A percentile compares a stretch with the other conserved stretches of the same genome.
Evolutionary conservation across 2,888 invertebrate species (phyloP).

Genomic region (Drosophila kuntzei): DNA sequence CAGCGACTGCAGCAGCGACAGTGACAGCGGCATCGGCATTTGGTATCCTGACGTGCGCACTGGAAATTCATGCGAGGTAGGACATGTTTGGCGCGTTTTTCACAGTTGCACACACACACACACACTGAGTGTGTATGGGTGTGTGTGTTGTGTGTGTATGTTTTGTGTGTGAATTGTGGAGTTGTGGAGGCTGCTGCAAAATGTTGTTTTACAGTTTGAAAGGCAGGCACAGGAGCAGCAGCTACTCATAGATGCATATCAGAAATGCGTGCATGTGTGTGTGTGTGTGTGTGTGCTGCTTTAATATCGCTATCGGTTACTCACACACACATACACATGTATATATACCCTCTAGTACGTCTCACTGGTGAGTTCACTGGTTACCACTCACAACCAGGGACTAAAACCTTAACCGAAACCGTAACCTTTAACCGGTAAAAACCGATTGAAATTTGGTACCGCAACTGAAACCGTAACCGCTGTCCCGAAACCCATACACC

Average conservation of each 20-base stretch:
- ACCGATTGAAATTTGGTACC: too few species aligned
- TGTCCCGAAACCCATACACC: too few species aligned
- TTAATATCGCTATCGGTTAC: slow-evolving; percentile 42
- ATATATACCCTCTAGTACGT: too few species aligned
- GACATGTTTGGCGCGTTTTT: slow-evolving; percentile 84
- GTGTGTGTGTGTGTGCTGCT: slow-evolving; percentile 25
- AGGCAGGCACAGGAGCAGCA: slow-evolving; percentile 55
- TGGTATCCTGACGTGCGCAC: slow-evolving; percentile 77
- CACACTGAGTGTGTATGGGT: background rate
- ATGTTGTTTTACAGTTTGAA: slow-evolving; percentile 63
- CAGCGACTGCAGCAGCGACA: slow-evolving; percentile 5
- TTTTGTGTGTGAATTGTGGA: slow-evolving; percentile 20
- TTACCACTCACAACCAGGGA: too few species aligned
- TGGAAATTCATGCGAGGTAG: slow-evolving; percentile 82
- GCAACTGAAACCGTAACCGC: too few species aligned
- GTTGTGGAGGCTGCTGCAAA: slow-evolving; percentile 45
- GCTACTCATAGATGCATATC: slow-evolving; percentile 27
- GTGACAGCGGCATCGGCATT: slow-evolving; percentile 42
- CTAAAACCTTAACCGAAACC: too few species aligned
- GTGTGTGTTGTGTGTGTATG: slow-evolving; percentile 14
- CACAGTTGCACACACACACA: slow-evolving; percentile 45
- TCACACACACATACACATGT: slow-evolving; percentile 14
- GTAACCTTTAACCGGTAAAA: too few species aligned
- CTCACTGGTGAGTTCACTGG: too few species aligned
- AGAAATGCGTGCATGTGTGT: slow-evolving; percentile 18